phyloP scores from a whole-genome alignment of 2,113 vertebrate species.

The Gulo gulo region DNA sequence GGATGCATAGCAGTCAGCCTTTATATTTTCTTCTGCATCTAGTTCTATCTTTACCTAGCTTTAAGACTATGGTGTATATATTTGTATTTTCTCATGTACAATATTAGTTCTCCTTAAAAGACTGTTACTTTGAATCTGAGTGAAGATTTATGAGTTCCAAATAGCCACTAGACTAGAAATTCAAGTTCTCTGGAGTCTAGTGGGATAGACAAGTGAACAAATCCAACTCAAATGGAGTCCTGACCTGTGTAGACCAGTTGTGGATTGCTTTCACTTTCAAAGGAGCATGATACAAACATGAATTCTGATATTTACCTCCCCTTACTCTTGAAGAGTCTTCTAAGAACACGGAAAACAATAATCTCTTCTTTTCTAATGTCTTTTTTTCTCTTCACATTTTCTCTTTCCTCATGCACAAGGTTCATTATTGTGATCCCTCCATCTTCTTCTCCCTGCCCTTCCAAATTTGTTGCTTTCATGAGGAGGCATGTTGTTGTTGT shows the following conservation, averaged over 20 bases:
- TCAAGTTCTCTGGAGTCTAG: background rate
- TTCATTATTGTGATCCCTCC: background rate
- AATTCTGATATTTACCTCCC: background rate
- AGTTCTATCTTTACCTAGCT: background rate
- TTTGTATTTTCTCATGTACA: background rate
- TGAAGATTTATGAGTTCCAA: background rate
- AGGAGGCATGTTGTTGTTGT: background rate
- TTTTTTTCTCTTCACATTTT: background rate
- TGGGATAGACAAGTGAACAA: background rate
- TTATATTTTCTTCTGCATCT: background rate
- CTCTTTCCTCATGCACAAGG: background rate
- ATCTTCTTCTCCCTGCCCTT: background rate
- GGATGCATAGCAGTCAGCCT: background rate
- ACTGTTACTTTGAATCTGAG: background rate
- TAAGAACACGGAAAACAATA: background rate
- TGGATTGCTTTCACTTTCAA: background rate
- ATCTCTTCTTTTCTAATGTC: background rate
- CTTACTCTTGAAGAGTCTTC: background rate
- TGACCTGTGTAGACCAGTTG: background rate
- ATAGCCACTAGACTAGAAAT: background rate
- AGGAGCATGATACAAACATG: background rate
- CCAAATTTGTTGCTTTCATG: background rate
- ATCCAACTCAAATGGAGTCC: background rate
- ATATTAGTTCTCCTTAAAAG: background rate
- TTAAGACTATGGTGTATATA: background rate